Conservation (phyloP, 2,888 invertebrate species). For the Lepidocyrtoides sp. region DNA sequence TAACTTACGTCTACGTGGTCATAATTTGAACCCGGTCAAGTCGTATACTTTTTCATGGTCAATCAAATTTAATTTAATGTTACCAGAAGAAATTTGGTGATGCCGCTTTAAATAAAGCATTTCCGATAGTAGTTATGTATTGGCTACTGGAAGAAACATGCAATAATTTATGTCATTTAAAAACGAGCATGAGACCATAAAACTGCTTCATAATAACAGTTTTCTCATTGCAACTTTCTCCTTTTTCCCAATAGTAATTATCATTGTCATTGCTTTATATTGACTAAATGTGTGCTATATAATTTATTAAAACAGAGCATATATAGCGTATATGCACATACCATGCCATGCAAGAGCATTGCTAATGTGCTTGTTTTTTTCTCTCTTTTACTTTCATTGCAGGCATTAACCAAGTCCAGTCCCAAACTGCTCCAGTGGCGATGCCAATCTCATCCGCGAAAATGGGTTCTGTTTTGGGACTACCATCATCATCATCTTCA, state of each 20-base stretch:
- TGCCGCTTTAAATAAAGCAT: background rate
- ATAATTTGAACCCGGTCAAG: background rate
- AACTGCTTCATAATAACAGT: no score
- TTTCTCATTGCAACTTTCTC: no score
- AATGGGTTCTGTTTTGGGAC: conserved; percentile 38
- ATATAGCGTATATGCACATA: no score
- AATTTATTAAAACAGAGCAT: background rate
- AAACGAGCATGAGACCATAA: no score
- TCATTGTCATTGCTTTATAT: no score
- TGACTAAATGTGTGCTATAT: background rate
- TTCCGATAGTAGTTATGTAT: background rate
- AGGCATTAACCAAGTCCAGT: conserved; percentile 78
- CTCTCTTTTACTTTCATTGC: conserved; percentile 19
- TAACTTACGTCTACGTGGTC: conserved; percentile 13
- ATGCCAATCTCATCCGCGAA: conserved; percentile 47
- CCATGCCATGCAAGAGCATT: no score
- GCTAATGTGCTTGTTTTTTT: conserved; percentile 28
- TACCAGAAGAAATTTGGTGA: background rate
- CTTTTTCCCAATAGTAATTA: no score
- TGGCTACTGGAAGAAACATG: background rate
- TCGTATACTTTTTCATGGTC: background rate
- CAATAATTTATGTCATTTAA: background rate
- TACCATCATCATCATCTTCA: conserved; percentile 37
- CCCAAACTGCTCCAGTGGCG: conserved; percentile 68
- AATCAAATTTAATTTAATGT: conserved; percentile 15